Percentiles rank a stretch among this genome's conserved stretches.
These are phyloP conservation scores for Chrosomus eos DNA, from an alignment of 2,797 vertebrate genomes.

Conservation along the genomic window DNA sequence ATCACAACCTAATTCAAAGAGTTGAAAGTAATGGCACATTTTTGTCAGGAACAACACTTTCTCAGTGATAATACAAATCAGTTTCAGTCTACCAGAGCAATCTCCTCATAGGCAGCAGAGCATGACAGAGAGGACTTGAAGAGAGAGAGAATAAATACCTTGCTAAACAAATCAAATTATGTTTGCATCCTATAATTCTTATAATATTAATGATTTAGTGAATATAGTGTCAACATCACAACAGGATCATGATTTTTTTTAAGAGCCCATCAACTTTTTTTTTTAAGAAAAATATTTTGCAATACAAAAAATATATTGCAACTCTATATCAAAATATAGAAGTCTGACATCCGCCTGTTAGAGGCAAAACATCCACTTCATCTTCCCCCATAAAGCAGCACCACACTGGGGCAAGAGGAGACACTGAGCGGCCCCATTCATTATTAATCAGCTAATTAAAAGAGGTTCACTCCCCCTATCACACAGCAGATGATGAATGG, in stretches of 20 bases:
- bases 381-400: slow-evolving; percentile 31
- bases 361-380: slow-evolving; percentile 24
- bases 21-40: background rate
- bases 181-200: background rate
- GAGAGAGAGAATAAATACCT: background rate
- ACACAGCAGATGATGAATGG: slow-evolving; percentile 58
- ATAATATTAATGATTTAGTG: background rate
- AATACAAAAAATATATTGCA: too few species aligned
- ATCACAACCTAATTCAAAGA: background rate
- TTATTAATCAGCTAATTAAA: slow-evolving; percentile 66
- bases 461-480: slow-evolving; percentile 55
- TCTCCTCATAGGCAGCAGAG: background rate
- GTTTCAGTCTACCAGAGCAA: slow-evolving; percentile 8
- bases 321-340: background rate
- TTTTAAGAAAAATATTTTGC: slow-evolving; percentile 1
- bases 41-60: background rate
- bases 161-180: slow-evolving; percentile 16
- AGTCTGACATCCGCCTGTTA: background rate
- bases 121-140: slow-evolving; percentile 12
- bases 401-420: slow-evolving; percentile 32
- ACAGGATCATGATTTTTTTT: background rate
- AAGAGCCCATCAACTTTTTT: background rate
- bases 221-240: background rate
- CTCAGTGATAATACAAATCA: background rate
- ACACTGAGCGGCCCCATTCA: slow-evolving; percentile 50